A percentile compares a stretch with the other conserved stretches of the same genome.
These are phyloP conservation scores for Notocelia uddmanniana DNA, from an alignment of 2,888 invertebrate species.

Conservation along the genomic window DNA sequence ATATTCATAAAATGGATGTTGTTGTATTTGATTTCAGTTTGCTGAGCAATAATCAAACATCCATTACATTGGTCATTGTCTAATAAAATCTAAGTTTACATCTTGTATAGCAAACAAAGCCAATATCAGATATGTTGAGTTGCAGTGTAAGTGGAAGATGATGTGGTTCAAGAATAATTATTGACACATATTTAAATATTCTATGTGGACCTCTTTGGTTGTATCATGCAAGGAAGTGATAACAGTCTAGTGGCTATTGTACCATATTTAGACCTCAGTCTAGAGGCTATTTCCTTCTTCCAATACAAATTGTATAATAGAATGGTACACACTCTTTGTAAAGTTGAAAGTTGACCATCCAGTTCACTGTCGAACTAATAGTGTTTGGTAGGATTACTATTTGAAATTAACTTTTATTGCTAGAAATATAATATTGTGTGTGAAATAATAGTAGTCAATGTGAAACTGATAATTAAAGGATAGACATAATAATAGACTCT, in stretches of 20 bases:
- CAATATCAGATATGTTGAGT: neutral
- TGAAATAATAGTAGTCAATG: too few relatives aligned
- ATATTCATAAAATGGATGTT: too few relatives aligned
- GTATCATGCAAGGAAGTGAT: constrained; percentile 6
- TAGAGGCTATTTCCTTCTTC: constrained; percentile 26
- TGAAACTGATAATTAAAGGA: too few relatives aligned
- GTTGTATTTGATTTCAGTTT: neutral
- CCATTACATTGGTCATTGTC: neutral
- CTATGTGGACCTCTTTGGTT: neutral
- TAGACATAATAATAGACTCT: too few relatives aligned
- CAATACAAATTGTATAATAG: constrained; percentile 22
- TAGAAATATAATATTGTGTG: too few relatives aligned
- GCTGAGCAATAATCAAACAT: constrained; percentile 10
- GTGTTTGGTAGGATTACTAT: neutral
- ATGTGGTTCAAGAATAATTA: neutral
- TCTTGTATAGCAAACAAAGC: neutral
- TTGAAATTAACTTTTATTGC: too few relatives aligned
- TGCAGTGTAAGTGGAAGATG: neutral
- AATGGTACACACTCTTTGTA: constrained; percentile 47
- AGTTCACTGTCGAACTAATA: constrained; percentile 45
- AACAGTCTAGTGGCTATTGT: neutral
- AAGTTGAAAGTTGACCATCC: constrained; percentile 58
- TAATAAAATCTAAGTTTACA: neutral
- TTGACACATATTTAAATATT: neutral
- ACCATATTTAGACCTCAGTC: constrained; percentile 21